phyloP scores from a whole-genome alignment of 2,888 invertebrate genomes.

The Furcula furcula region DNA sequence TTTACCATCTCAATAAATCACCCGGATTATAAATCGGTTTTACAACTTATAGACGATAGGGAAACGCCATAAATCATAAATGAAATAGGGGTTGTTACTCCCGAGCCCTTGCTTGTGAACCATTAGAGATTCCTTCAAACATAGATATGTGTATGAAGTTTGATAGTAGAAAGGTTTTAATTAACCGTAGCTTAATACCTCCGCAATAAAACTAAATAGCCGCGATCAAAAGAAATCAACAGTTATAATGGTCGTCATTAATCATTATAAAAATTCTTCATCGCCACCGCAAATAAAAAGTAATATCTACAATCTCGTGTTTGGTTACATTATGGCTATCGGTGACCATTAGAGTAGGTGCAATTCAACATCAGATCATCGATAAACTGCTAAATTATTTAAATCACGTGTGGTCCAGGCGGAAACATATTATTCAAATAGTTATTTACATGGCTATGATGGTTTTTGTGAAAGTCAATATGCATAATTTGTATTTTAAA shows the following conservation, averaged over 20 bases:
- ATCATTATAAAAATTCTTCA: conserved; percentile 52
- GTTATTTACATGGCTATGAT: conserved; percentile 27
- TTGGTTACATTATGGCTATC: conserved; percentile 42
- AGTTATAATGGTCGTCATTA: conserved; percentile 48
- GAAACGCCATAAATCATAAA: conserved; percentile 64
- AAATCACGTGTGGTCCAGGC: conserved; percentile 51
- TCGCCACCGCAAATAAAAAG: conserved; percentile 48
- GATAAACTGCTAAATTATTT: conserved; percentile 65
- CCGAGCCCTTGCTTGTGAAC: conserved; percentile 44
- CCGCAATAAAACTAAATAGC: conserved; percentile 46
- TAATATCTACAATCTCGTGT: conserved; percentile 42
- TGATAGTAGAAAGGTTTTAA: conserved; percentile 31
- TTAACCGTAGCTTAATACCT: conserved; percentile 36
- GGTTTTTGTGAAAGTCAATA: conserved; percentile 28
- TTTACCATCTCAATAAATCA: conserved; percentile 70
- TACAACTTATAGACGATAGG: conserved; percentile 64
- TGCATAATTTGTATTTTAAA: conserved; percentile 23
- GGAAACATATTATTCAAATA: conserved; percentile 30
- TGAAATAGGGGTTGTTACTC: conserved; percentile 54
- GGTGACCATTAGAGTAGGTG: conserved; percentile 37
- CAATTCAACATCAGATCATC: conserved; percentile 53
- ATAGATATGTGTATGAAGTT: conserved; percentile 12
- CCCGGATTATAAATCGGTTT: conserved; percentile 70
- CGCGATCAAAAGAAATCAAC: conserved; percentile 55
- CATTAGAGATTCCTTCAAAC: conserved; percentile 39